Evolutionary conservation across 2,113 vertebrate genomes (phyloP), one percentile per base, ranked within the genome.

Genomic region (Caretta caretta): DNA sequence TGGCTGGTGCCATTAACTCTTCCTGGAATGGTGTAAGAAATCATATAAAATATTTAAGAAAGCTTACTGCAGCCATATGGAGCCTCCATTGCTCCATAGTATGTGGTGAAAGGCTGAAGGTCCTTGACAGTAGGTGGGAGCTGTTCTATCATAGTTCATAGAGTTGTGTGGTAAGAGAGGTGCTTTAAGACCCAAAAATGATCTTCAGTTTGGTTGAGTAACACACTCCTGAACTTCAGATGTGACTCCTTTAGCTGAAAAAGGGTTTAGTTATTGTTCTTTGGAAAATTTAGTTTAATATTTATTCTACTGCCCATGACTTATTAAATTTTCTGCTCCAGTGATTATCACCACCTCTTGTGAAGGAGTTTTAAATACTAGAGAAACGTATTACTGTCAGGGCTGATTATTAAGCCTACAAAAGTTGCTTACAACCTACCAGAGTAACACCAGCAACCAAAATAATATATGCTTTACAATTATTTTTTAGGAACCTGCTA

Each of bases 231-330:
- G n/a, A 86, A 25, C 24, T 90, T 93, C 14, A 84, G 84, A 51
- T 62, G 88, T 56, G 83, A 78, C 31, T 95, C 75, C 49, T 80
- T 87, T 90, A 90, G 89, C 62, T 90, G 35, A 86, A 79, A 80
- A 87, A 59, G 42, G 76, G 27, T 87, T 96, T 90, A 76, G 84
- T 96, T 90, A 72, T 83, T 92, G 62, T 94, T 97, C 94, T 91
- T 87, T 87, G 79, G 48, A 62, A 48, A 95, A 83, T 93, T 89
- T 89, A 95, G 84, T 95, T 95, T 94, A 96, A 90, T 95, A 92
- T 96, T 97, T 94, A 96, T 94, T 87, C 93, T 83, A 88, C 94
- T 98, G 92, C 90, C 88, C 57, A 89, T 81, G 57, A 84, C 57
- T 95, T 94, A 88, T 91, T 95, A 96, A 96, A 96, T 90, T 94